Base-by-base conservation (phyloP, 1,140 invertebrate species). In the Arctopsyche grandis region DNA sequence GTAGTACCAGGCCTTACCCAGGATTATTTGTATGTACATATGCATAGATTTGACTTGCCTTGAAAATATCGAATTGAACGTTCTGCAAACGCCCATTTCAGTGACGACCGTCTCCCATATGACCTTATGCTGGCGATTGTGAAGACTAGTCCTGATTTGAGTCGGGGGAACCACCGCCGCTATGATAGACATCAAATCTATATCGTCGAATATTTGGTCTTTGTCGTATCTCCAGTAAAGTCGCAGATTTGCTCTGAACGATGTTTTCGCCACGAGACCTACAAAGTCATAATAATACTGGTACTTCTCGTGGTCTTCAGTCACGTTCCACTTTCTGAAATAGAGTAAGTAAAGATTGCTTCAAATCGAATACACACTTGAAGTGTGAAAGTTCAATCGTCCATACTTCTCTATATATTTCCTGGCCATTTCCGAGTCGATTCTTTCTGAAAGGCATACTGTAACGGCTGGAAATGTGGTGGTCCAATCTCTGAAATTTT, bases 401-500 rank as follows among this genome's bases (percentile, higher is more conserved):
- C 79, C 79, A 82, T 81, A 87, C 87, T 79, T 83, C 3, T 84
- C 79, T 46, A 88, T 87, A 21, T 83, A 83, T 0, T 80, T 77
- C 38, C 81, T 79, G 0, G 83, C 84, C 60, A 84, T 82, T 48
- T 83, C 71, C 0, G 70, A 69, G 82, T 88, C 85, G 9, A 89
- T 83, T 78, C 87, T 85, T 38, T 89, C 83, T 1, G 86, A 60
- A 73, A 89, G 87, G 84, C 91, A 91, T 9, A 89, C 89, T 0
- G 91, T 92, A 48, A 89, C 85, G 1, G 90, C 88, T 0, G 91
- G 91, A 84, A 91, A 91, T 14, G 85, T 85, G 63, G 89, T 89
- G 78, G 89, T 86, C 91, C 91, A 92, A 77, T 88, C 85, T 29
- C 91, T 84, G 79, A 87, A 91, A 84, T 91, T 89, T 81, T 91